phyloP scores from a whole-genome alignment of 2,113 vertebrate species.

The Macquaria australasica region DNA sequence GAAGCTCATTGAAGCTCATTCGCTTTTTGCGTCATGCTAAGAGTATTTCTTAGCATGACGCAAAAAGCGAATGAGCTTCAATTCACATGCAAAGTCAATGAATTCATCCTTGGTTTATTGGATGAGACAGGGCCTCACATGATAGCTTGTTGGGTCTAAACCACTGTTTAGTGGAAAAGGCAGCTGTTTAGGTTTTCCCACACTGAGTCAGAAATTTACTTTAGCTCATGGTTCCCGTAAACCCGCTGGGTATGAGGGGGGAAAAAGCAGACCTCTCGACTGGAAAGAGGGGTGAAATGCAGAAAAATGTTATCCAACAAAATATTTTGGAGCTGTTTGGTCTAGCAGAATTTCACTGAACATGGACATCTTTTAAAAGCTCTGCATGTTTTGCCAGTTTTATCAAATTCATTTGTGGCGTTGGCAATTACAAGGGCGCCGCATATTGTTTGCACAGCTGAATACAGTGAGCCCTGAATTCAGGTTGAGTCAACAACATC shows the following conservation, averaged over 20 bases:
- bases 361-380: conserved; percentile 11
- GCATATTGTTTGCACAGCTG: conserved; percentile 51
- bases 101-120: neutral
- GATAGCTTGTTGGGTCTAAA: conserved; percentile 41
- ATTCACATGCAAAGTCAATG: neutral
- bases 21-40: too few relatives aligned
- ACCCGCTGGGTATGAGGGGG: conserved; percentile 1
- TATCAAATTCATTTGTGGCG: conserved; percentile 10
- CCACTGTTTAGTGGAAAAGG: conserved; percentile 58
- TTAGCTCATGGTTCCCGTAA: conserved; percentile 69
- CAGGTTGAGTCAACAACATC: conserved; percentile 23
- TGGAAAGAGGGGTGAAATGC: conserved; percentile 43
- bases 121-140: conserved; percentile 28
- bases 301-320: conserved; percentile 54
- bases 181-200: conserved; percentile 71
- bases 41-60: too few relatives aligned
- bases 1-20: too few relatives aligned
- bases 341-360: conserved; percentile 27
- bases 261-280: neutral
- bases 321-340: conserved; percentile 50
- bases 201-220: conserved; percentile 74
- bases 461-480: conserved; percentile 14
- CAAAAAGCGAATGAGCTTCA: neutral
- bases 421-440: conserved; percentile 10
- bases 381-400: neutral